These are phyloP conservation scores for Paramormyrops kingsleyae DNA, from an alignment of 2,113 vertebrate species.

Conservation along the genomic window DNA sequence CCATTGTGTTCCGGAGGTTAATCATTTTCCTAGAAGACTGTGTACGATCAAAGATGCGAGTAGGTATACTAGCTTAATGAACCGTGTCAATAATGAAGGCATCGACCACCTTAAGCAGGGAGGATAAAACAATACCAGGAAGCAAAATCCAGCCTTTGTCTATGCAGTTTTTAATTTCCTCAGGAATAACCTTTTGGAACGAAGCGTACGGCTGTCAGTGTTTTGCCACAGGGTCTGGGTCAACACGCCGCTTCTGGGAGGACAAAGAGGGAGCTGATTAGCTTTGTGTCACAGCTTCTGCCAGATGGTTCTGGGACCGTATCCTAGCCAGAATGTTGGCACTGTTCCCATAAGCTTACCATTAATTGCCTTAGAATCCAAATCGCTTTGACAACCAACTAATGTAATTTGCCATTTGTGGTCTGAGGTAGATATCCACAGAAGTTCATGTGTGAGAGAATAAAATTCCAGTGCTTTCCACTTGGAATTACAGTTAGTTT, in stretches of 20 bases:
- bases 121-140: not conserved
- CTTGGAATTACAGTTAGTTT: not conserved
- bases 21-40: not conserved
- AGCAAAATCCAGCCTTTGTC: not conserved
- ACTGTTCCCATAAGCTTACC: not conserved
- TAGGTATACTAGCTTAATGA: not conserved
- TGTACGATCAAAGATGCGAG: not conserved
- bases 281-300: not conserved
- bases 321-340: not conserved
- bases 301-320: not conserved
- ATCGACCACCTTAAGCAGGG: not conserved
- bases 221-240: not conserved
- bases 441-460: not conserved
- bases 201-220: not conserved
- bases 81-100: not conserved
- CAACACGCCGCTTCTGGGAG: not conserved
- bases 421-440: not conserved
- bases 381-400: not conserved
- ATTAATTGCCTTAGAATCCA: not conserved
- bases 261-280: not conserved
- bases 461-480: not conserved
- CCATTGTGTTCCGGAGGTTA: not conserved
- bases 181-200: not conserved
- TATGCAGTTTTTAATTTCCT: conserved; percentile 8
- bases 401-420: not conserved